Base-by-base conservation (phyloP, 2,113 vertebrate species). In the Myocastor coypus region DNA sequence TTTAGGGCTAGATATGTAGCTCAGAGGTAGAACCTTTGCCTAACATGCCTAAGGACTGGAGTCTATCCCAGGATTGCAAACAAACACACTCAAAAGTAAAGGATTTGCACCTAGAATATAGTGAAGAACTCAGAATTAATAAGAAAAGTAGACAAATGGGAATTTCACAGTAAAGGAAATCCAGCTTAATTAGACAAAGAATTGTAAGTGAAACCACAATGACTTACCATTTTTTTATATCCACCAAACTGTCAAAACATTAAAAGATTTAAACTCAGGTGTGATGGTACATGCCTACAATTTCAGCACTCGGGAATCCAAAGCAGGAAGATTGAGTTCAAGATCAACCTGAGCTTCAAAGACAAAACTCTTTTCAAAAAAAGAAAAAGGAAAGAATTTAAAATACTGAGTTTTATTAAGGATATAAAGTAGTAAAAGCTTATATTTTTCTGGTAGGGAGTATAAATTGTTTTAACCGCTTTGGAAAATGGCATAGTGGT, bases 81-180 rank as follows among this genome's bases (percentile, higher is more conserved):
- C 34, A 83, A 37, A 11, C 57, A 83, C 57, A 71, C 69, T 10
- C 10, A 40, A 20, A 71, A 55, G 32, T 19, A 61, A 63, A 83
- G 24, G 57, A 61, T 71, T 83, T 73, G 22, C 83, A 66, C 85
- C n/a, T 55, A 46, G 28, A 80, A 40, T 96, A 69, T 34, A 75
- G 16, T 81, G 61, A 78, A 95, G 89, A 80, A 87, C 63, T 87
- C 22, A 68, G 42, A 57, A 86, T 34, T 32, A 12, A 55, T 93
- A 9, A 57, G 46, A 85, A 92, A 95, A 96, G 69, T n/a, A 77
- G 50, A 75, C 28, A 96, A 75, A 83, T 63, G 91, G 52, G 50
- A 87, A 82, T 93, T 96, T 95, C 64, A 95, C 30, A 77, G 42
- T 91, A 78, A 61, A 92, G 55, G 68, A 92, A 92, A 82, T 94